Evolutionary conservation across 2,888 invertebrate genomes (phyloP).

Genomic region (Galerucella pusilla): DNA sequence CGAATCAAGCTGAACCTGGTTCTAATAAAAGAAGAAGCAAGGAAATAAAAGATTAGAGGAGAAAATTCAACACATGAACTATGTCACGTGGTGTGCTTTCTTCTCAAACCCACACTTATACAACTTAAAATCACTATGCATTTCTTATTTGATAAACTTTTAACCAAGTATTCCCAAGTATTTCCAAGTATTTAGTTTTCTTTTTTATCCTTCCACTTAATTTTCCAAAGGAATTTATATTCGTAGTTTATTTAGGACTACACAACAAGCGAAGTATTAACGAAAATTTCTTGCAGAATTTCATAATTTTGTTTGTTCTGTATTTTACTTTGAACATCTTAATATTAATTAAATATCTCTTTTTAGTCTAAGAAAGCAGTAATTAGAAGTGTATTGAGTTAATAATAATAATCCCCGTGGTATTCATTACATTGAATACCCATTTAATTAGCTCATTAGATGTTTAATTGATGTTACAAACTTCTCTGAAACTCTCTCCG

Average conservation of each 20-base stretch:
- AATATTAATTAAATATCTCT: constrained; percentile 58
- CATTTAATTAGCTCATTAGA: constrained; percentile 69
- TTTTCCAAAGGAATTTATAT: constrained; percentile 30
- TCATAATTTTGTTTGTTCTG: constrained; percentile 42
- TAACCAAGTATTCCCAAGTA: neutral
- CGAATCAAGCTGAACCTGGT: no score
- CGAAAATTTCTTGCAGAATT: constrained; percentile 43
- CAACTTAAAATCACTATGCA: no score
- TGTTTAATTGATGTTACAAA: constrained; percentile 66
- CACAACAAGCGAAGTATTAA: constrained; percentile 41
- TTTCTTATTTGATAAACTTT: no score
- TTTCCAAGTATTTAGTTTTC: constrained; percentile 24
- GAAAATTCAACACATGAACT: no score
- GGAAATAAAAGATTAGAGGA: no score
- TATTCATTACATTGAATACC: constrained; percentile 67
- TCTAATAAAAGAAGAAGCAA: no score
- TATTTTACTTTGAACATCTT: constrained; percentile 49
- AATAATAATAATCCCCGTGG: constrained; percentile 57
- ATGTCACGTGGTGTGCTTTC: no score
- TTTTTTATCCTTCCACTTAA: constrained; percentile 13
- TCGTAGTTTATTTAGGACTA: constrained; percentile 31
- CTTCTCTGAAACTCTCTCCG: constrained; percentile 48
- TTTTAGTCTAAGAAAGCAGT: constrained; percentile 54
- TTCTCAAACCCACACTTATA: no score
- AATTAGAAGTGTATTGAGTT: constrained; percentile 58